Evolutionary conservation across 2,797 vertebrate genomes (phyloP), one percentile per base, ranked within the genome.

Genomic region (Micropoecilia bifurca): DNA sequence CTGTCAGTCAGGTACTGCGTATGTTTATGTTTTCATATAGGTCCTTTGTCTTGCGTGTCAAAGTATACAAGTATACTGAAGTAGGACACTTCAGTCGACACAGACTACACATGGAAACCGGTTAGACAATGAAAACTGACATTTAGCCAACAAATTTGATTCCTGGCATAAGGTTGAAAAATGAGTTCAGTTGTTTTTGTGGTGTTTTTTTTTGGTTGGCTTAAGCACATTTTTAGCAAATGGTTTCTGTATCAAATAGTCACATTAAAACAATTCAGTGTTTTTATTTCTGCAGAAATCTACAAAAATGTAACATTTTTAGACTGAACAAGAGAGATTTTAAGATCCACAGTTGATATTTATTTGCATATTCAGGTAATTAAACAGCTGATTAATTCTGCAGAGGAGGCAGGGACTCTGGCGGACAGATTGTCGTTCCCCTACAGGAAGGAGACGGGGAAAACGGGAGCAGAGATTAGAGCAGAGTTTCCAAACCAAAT

Each of bases 1-100:
- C 78, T 68, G 63, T 82, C 75, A 55, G 66, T 78, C 43, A 2
- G 41, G 25, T 33, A 59, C 46, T 43, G 61, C 69, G 33, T 50
- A 5, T 28, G 22, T 63, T 41, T 50, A 5, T 4, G 41, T 55
- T 78, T 30, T 36, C 20, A 33, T 74, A 28, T 30, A 53, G 25
- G 73, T 57, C 30, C 14, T 50, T 43, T 63, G 12, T 43, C 9
- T 28, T 53, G 8, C 33, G 13, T n/a, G 8, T 3, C 74, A 14
- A 48, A 46, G 36, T 59, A 28, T 45, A 43, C 22, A 71, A 50
- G 55, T 33, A 73, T 25, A 30, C 43, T 48, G 53, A 3, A n/a
- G 41, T 39, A 14, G 3, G 14, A 3, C 30, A 80, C 61, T 33
- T 6, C 13, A 12, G 25, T 3, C 30, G 36, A 55, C n/a, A 30